phyloP scores from a whole-genome alignment of 92 coral and sea anemone genomes.

The Siderastrea radians region DNA sequence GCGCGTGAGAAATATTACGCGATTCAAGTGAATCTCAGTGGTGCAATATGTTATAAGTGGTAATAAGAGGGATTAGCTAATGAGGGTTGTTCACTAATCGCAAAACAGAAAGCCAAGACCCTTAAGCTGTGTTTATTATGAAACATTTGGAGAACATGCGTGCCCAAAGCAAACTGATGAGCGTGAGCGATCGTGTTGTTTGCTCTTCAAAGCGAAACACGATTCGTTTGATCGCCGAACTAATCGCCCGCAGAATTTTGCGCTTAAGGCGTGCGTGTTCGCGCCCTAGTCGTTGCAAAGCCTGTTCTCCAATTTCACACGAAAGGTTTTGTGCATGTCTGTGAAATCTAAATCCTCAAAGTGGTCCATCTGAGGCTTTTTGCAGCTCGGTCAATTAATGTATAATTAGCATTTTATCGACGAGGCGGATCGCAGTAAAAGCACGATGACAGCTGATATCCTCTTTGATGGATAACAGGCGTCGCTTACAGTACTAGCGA shows the following conservation, averaged over 20 bases:
- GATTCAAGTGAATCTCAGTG: conserved; percentile 43
- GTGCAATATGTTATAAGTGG: conserved; percentile 46
- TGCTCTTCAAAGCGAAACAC: conserved; percentile 5
- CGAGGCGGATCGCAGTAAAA: conserved; percentile 79
- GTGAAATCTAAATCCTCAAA: conserved; percentile 42
- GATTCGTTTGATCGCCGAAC: conserved; percentile 13
- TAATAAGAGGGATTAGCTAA: conserved; percentile 54
- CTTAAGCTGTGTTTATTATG: conserved; percentile 22
- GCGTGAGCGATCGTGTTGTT: conserved; percentile 4
- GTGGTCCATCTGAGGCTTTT: conserved; percentile 40
- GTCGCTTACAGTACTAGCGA: neutral
- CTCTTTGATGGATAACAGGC: conserved; percentile 35
- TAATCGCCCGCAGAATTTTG: conserved; percentile 15
- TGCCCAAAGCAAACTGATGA: neutral
- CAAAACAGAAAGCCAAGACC: conserved; percentile 27
- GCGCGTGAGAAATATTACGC: conserved; percentile 17
- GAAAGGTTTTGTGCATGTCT: conserved; percentile 19
- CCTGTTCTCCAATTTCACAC: conserved; percentile 29
- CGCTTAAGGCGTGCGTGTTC: neutral
- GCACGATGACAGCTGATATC: conserved; percentile 48
- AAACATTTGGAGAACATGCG: conserved; percentile 18
- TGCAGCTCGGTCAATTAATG: conserved; percentile 70
- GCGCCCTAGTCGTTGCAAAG: neutral
- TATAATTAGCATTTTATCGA: conserved; percentile 85
- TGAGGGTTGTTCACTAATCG: conserved; percentile 46